These are phyloP conservation scores for Drosophila elegans DNA, from an alignment of 1,140 invertebrate species.

Conservation along the genomic window DNA sequence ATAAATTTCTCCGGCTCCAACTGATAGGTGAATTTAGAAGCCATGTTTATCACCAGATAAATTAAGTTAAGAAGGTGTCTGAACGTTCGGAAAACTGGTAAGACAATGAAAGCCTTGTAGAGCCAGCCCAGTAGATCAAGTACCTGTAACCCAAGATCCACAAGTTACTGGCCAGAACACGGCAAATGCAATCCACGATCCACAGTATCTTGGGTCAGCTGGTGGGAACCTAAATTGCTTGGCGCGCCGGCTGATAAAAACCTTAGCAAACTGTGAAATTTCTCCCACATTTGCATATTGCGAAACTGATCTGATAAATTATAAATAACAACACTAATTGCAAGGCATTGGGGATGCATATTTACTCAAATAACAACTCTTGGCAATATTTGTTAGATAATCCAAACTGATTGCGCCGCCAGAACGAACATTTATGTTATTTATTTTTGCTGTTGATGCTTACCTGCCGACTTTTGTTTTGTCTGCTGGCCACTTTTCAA, in stretches of 20 bases:
- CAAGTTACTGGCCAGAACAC: neutral
- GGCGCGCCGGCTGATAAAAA: slow-evolving; percentile 4
- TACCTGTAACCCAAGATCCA: slow-evolving; percentile 4
- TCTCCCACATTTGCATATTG: neutral
- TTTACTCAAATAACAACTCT: neutral
- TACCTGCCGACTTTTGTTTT: slow-evolving; percentile 90
- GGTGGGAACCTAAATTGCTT: slow-evolving; percentile 6
- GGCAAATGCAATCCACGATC: neutral
- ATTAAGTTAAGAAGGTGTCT: slow-evolving; percentile 2
- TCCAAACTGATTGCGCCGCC: slow-evolving; percentile 18
- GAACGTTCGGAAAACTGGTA: slow-evolving; percentile 14
- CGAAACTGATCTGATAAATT: neutral
- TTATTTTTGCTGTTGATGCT: slow-evolving; percentile 43
- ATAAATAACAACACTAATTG: neutral
- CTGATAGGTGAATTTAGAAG: slow-evolving; percentile 71
- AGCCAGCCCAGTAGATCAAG: neutral
- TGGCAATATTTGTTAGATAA: slow-evolving; percentile 67
- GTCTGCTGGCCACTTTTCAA: slow-evolving; percentile 93
- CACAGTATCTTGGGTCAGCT: slow-evolving; percentile 11
- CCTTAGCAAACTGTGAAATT: neutral
- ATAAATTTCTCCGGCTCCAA: slow-evolving; percentile 50
- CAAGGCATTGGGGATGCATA: neutral
- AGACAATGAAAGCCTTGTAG: slow-evolving; percentile 12
- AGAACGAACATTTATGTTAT: slow-evolving; percentile 58
- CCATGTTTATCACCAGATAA: slow-evolving; percentile 39